Conservation (phyloP, 2,797 vertebrate species). For the Falco peregrinus region DNA sequence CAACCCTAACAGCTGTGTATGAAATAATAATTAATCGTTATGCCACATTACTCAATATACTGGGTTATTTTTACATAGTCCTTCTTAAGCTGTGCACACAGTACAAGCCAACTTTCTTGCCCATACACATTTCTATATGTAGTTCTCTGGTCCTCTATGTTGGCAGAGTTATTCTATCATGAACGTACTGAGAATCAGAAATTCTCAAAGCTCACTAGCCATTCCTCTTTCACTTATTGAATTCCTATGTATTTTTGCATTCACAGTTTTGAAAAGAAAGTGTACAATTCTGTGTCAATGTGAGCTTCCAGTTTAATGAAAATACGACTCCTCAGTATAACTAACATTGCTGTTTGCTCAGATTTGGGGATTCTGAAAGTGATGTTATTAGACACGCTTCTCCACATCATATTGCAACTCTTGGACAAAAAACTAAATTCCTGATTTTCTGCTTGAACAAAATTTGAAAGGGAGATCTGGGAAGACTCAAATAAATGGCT, state of each 20-base stretch:
- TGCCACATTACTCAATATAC: background rate
- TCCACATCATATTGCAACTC: background rate
- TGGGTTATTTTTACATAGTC: background rate
- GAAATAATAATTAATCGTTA: background rate
- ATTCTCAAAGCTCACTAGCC: background rate
- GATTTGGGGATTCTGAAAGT: background rate
- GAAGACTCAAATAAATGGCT: background rate
- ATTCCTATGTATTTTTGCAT: background rate
- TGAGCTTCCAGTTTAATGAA: background rate
- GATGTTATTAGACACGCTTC: background rate
- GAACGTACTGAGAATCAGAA: background rate
- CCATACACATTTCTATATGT: background rate
- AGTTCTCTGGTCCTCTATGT: background rate
- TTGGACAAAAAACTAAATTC: background rate
- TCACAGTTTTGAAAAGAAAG: background rate
- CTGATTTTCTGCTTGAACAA: background rate
- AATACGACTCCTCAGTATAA: background rate
- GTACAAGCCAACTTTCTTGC: background rate
- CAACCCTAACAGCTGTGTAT: background rate
- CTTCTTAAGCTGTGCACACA: background rate
- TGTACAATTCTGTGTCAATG: background rate
- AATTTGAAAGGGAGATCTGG: background rate
- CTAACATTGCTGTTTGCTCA: background rate
- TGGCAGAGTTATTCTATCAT: background rate
- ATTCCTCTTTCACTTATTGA: background rate